phyloP scores from a whole-genome alignment of 37 sponge, comb jelly and placozoan genomes.

The Amphimedon queenslandica region DNA sequence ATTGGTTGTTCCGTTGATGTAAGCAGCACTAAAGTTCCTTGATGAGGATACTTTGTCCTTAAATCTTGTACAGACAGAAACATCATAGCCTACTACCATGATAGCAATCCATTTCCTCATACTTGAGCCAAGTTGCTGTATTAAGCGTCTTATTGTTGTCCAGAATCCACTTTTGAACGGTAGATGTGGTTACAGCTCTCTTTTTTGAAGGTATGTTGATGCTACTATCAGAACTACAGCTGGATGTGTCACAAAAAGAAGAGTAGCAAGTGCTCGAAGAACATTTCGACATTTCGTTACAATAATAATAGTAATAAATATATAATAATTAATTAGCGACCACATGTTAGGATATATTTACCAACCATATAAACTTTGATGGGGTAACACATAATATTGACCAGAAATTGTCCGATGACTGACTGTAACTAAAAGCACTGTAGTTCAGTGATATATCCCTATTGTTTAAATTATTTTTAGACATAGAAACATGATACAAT shows the following conservation, averaged over 20 bases:
- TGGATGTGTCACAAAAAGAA: too few species aligned
- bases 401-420: slow-evolving; percentile 38
- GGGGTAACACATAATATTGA: slow-evolving; percentile 13
- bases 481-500: too few species aligned
- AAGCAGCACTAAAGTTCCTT: slow-evolving; percentile 40
- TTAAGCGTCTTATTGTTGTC: slow-evolving; percentile 26
- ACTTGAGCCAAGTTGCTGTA: slow-evolving; percentile 27
- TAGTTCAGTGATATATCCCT: too few species aligned
- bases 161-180: slow-evolving; percentile 27
- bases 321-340: background rate
- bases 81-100: slow-evolving; percentile 16
- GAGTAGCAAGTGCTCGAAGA: too few species aligned
- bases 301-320: too few species aligned
- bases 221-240: too few species aligned
- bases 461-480: too few species aligned
- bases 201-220: too few species aligned
- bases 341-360: slow-evolving; percentile 7
- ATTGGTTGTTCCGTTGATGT: slow-evolving; percentile 36
- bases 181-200: background rate
- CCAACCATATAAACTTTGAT: slow-evolving; percentile 15
- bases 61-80: slow-evolving; percentile 15
- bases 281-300: too few species aligned
- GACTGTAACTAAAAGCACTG: slow-evolving; percentile 17
- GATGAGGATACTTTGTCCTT: background rate
- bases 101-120: slow-evolving; percentile 19